phyloP scores from a whole-genome alignment of 2,797 vertebrate genomes.

The Calcarius lapponicus region DNA sequence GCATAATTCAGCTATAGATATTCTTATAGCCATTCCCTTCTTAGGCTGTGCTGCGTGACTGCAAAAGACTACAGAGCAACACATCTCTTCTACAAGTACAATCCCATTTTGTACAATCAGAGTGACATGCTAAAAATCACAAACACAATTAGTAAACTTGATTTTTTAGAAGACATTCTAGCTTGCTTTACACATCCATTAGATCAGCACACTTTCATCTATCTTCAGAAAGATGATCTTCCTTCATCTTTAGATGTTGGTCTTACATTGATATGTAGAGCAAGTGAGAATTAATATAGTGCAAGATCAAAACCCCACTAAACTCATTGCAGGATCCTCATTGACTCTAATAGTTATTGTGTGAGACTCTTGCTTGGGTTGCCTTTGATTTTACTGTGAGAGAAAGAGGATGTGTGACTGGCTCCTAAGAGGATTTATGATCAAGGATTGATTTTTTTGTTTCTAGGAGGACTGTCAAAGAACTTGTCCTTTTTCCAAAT shows the following conservation, averaged over 20 bases:
- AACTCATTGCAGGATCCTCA: neutral
- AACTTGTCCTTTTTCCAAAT: neutral
- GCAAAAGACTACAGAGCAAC: neutral
- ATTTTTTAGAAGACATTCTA: neutral
- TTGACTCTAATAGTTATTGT: neutral
- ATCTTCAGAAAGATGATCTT: neutral
- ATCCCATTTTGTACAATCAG: neutral
- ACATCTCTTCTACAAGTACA: neutral
- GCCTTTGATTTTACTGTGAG: neutral
- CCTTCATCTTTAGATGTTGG: neutral
- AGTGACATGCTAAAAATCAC: neutral
- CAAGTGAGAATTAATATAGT: neutral
- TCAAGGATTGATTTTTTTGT: neutral
- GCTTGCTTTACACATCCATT: neutral
- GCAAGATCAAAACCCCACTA: neutral
- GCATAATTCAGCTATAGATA: rapidly evolving
- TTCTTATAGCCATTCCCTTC: neutral
- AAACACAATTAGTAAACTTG: neutral
- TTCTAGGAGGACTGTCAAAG: neutral
- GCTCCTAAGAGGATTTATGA: neutral
- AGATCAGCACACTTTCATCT: neutral
- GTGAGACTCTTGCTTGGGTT: neutral
- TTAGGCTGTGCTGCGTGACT: neutral
- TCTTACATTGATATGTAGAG: neutral
- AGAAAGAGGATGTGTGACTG: neutral